phyloP scores from a whole-genome alignment of 2,888 invertebrate genomes.

The Petrolisthes manimaculis region DNA sequence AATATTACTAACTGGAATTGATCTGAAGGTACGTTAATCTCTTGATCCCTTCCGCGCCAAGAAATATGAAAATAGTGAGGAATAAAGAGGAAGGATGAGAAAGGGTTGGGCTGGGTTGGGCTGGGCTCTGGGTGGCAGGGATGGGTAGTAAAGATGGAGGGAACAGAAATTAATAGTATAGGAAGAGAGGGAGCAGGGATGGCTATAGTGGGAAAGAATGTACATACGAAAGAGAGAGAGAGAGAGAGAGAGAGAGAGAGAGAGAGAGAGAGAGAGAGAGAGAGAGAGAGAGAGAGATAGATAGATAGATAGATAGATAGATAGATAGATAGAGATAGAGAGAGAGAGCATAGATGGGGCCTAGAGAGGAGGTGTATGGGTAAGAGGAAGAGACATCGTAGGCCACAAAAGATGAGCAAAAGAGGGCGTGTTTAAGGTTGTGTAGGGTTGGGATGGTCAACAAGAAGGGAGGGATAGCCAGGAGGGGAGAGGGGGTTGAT shows the following conservation, averaged over 20 bases:
- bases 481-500: not conserved
- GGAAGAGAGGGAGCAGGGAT: not conserved
- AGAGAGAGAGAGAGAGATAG: too few species aligned
- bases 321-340: too few species aligned
- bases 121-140: too few species aligned
- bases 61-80: not conserved
- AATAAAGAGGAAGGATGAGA: not conserved
- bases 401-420: not conserved
- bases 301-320: too few species aligned
- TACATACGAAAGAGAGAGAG: not conserved
- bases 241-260: constrained; percentile 17
- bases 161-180: not conserved
- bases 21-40: too few species aligned
- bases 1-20: too few species aligned
- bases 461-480: not conserved
- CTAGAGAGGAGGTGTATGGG: not conserved
- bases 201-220: not conserved
- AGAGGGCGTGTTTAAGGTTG: not conserved
- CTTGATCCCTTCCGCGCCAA: too few species aligned
- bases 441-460: not conserved
- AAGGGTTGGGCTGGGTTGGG: not conserved
- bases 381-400: not conserved
- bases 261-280: not conserved
- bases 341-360: not conserved
- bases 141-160: not conserved